Evolutionary conservation across 2,113 vertebrate genomes (phyloP), one percentile per base, ranked within the genome.

Genomic region (Semicossyphus pulcher): DNA sequence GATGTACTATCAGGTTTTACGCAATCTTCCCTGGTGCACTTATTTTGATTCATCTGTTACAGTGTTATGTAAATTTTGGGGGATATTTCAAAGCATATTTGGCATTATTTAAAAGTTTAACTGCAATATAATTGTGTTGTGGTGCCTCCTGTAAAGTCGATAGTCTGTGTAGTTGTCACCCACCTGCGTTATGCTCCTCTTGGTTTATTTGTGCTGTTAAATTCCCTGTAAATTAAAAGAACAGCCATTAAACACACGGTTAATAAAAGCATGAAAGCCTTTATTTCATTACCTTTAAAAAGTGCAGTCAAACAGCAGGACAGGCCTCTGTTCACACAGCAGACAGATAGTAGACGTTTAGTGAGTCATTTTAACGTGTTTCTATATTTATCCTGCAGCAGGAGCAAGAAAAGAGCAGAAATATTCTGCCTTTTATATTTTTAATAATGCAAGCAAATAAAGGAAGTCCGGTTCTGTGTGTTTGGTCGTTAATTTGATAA

Each of bases 311-410:
- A 45, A 5, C 65, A 64, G 26, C 31, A 48, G 42, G 26, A 37
- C 58, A 76, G 81, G 71, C 51, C 78, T 62, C 0, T 10, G 41
- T 21, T 48, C 57, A 36, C 25, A n/a, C 39, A 63, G 21, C 47
- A 76, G 41, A 21, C 49, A 66, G 32, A 29, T 4, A 44, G 10
- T 3, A 65, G 18, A 75, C 58, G 34, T 67, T 81, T 71, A 74
- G 1, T 68, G 34, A 34, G 26, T 36, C 3, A 49, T 63, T 63
- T 44, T 7, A 42, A 34, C 34, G 21, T 11, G 5, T 66, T 48
- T 59, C 32, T 76, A 42, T 61, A 62, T 81, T 61, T 60, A 72
- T 61, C 26, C 32, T 5, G 10, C 1, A 18, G 11, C 18, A 18
- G n/a, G 36, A 44, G 14, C 0, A 36, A 39, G 23, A 20, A 29